Evolutionary conservation across 2,888 invertebrate genomes (phyloP).

Genomic region (Tachystola acroxantha): DNA sequence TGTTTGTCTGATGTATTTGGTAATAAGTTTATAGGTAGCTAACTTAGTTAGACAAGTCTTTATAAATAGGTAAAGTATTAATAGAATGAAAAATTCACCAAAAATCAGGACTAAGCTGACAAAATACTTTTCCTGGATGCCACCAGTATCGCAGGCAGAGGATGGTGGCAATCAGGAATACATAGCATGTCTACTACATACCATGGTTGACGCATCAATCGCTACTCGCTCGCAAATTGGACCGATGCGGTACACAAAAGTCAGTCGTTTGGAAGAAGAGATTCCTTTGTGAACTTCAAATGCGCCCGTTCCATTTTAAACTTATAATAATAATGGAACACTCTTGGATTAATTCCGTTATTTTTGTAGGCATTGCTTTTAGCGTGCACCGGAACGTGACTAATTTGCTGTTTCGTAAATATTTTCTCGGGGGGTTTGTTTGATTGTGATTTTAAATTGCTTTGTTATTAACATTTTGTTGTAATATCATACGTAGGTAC

Average conservation of each 20-base stretch:
- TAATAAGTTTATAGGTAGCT: no score
- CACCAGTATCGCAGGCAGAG: no score
- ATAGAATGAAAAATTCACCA: no score
- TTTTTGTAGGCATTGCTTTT: constrained; percentile 52
- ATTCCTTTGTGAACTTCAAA: constrained; percentile 51
- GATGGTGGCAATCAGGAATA: no score
- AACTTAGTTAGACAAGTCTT: no score
- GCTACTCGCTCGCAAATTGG: no score
- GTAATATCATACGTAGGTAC: constrained; percentile 1
- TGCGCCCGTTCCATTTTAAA: constrained; percentile 50
- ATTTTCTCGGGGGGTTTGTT: constrained; percentile 24
- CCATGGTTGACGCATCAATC: no score
- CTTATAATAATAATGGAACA: constrained; percentile 59
- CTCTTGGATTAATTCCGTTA: constrained; percentile 59
- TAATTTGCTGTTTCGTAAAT: constrained; percentile 53
- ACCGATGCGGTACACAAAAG: constrained; percentile 39
- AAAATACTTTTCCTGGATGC: no score
- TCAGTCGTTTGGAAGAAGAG: constrained; percentile 49
- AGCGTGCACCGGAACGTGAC: constrained; percentile 33
- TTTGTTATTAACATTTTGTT: constrained; percentile 17
- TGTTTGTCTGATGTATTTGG: no score
- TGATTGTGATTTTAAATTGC: constrained; percentile 19
- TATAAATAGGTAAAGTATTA: no score
- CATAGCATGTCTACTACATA: no score
- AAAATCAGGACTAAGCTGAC: no score